phyloP scores from a whole-genome alignment of 2,888 invertebrate genomes.

The Brenthis hecate region DNA sequence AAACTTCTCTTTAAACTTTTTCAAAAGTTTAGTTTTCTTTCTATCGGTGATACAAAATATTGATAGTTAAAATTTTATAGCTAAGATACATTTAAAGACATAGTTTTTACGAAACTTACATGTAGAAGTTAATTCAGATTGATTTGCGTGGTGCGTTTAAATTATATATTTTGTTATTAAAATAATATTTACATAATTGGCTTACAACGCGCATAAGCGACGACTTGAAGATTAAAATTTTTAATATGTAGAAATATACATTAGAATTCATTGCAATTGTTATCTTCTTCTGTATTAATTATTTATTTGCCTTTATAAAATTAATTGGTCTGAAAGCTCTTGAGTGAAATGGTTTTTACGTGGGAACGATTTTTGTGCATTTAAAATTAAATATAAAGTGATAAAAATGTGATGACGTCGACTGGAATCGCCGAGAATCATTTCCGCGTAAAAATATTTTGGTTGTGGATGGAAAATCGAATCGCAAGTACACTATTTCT shows the following conservation, averaged over 20 bases:
- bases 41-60: not conserved
- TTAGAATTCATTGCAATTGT: conserved; percentile 26
- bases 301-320: conserved; percentile 52
- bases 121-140: not conserved
- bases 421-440: conserved; percentile 81
- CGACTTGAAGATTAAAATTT: conserved; percentile 26
- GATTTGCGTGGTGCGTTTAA: conserved; percentile 39
- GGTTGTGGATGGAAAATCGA: conserved; percentile 81
- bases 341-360: conserved; percentile 83
- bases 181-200: conserved; percentile 1
- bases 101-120: not conserved
- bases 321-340: conserved; percentile 79
- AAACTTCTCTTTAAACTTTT: conserved; percentile 1
- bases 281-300: conserved; percentile 29
- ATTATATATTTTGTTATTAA: conserved; percentile 1
- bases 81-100: not conserved
- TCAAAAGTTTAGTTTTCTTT: conserved; percentile 9
- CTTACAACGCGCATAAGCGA: conserved; percentile 18
- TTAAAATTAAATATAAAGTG: conserved; percentile 68
- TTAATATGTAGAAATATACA: conserved; percentile 31
- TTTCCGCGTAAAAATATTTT: conserved; percentile 83
- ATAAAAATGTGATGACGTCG: conserved; percentile 74
- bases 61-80: not conserved
- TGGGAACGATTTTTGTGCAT: conserved; percentile 83
- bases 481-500: conserved; percentile 76